Percentiles rank a stretch among this genome's conserved stretches.
Evolutionary conservation across 2,797 vertebrate species (phyloP).

Genomic region (Spatula versicolor): DNA sequence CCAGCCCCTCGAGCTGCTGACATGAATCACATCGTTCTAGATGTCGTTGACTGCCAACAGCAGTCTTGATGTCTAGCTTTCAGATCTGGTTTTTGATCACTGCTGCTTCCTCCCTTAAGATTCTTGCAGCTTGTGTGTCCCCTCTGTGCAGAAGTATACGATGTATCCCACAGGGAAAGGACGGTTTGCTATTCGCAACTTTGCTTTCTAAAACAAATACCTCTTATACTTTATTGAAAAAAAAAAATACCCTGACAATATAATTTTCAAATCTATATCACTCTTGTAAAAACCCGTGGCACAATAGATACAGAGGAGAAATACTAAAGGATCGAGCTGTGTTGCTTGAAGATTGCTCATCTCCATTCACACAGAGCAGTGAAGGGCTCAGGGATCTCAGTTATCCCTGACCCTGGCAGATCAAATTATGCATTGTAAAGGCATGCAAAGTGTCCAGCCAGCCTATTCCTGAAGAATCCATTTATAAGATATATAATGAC

Average conservation of each 20-base stretch:
- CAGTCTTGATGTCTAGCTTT: background rate
- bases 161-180: background rate
- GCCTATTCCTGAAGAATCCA: conserved; percentile 59
- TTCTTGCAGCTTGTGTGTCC: background rate
- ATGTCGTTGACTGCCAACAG: background rate
- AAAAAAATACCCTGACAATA: background rate
- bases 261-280: background rate
- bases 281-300: background rate
- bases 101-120: background rate
- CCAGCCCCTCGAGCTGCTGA: fast-evolving
- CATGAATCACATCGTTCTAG: background rate
- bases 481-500: conserved; percentile 57
- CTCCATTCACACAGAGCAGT: background rate
- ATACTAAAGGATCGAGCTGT: background rate
- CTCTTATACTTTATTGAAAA: background rate
- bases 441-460: conserved; percentile 21
- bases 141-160: fast-evolving
- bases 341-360: background rate
- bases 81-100: background rate
- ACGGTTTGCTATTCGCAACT: background rate
- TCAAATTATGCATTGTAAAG: conserved; percentile 54
- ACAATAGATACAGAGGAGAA: background rate
- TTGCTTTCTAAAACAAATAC: background rate
- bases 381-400: background rate
- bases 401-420: conserved; percentile 10